phyloP scores from a whole-genome alignment of 2,113 vertebrate species.

The Otolemur garnettii region DNA sequence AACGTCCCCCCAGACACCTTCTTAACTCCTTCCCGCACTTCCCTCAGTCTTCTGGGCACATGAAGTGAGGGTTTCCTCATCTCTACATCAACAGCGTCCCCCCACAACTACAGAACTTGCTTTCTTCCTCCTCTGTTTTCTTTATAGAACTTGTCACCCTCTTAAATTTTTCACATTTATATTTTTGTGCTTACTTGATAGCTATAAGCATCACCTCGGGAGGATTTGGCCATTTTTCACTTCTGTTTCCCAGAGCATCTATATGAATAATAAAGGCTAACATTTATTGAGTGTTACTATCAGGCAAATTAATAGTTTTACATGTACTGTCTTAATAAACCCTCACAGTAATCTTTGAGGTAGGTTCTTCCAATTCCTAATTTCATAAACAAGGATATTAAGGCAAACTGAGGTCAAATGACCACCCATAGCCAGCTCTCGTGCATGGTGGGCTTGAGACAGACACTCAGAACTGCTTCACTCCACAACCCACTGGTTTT shows the following conservation, averaged over 20 bases:
- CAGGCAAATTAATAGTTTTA: not conserved
- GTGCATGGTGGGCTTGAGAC: not conserved
- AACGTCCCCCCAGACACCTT: not conserved
- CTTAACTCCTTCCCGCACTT: not conserved
- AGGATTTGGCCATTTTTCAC: not conserved
- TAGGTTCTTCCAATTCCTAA: not conserved
- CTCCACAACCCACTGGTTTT: not conserved
- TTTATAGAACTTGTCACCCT: not conserved
- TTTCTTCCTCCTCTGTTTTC: not conserved
- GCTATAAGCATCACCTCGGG: not conserved
- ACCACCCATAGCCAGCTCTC: not conserved
- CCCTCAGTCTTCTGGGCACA: not conserved
- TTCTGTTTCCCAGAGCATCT: not conserved
- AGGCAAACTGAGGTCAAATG: not conserved
- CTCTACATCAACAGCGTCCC: not conserved
- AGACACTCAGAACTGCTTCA: not conserved
- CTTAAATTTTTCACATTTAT: not conserved
- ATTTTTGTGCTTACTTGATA: not conserved
- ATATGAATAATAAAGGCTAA: not conserved
- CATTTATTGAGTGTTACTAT: not conserved
- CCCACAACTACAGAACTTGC: not conserved
- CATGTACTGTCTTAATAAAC: not conserved
- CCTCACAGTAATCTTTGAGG: not conserved
- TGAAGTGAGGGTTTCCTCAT: not conserved
- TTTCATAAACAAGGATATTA: constrained; percentile 2